Percentiles rank a stretch among this genome's conserved stretches.
These are phyloP conservation scores for Scaptodrosophila lebanonensis DNA, from an alignment of 1,140 invertebrate species.

Conservation along the genomic window DNA sequence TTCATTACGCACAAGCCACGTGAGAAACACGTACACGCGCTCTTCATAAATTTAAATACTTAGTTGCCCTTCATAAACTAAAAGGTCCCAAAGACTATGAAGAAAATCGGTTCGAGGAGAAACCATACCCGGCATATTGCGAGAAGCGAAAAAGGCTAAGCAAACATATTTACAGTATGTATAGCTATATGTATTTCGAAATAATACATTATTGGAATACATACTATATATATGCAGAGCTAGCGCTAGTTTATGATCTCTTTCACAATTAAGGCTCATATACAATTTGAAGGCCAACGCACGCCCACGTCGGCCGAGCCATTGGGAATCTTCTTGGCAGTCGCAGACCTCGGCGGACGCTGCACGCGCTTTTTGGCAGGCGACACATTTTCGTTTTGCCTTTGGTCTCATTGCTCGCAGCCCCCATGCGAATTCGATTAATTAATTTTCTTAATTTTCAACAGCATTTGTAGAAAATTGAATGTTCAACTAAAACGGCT, in stretches of 20 bases:
- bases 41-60: no score
- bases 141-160: no score
- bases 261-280: slow-evolving; percentile 63
- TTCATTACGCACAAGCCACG: no score
- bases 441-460: slow-evolving; percentile 38
- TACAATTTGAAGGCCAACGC: slow-evolving; percentile 60
- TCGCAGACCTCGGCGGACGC: slow-evolving; percentile 30
- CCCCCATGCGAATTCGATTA: slow-evolving; percentile 44
- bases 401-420: background rate
- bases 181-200: slow-evolving; percentile 4
- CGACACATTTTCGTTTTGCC: slow-evolving; percentile 49
- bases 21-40: no score
- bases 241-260: slow-evolving; percentile 38
- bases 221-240: slow-evolving; percentile 27
- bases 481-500: slow-evolving; percentile 25
- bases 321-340: slow-evolving; percentile 7
- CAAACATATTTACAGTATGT: no score
- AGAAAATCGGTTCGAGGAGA: no score
- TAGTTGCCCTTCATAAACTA: no score
- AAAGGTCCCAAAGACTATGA: no score
- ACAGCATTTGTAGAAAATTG: slow-evolving; percentile 24
- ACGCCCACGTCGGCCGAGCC: slow-evolving; percentile 32
- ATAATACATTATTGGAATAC: slow-evolving; percentile 7
- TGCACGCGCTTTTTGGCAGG: slow-evolving; percentile 68
- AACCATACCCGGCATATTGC: no score